Base-by-base conservation (phyloP, 2,797 vertebrate genomes). In the Hoplostethus atlanticus region DNA sequence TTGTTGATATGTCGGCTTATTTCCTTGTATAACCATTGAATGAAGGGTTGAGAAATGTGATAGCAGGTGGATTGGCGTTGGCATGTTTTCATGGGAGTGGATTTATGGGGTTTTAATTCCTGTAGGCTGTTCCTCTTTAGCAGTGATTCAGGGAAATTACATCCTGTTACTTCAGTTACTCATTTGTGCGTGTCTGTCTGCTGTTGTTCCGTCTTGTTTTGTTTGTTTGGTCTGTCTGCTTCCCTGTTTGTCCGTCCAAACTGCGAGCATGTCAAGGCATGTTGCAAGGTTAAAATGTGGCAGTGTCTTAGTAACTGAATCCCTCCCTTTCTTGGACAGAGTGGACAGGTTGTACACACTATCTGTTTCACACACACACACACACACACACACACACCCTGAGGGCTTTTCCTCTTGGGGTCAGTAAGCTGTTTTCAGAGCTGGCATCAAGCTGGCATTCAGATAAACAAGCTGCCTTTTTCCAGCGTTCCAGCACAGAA, bases 1-100 rank as follows among this genome's bases (percentile, higher is more conserved):
- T 77, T 89, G 75, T 84, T 86, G 79, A 87, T 73, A 71, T 13
- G 47, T 30, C 64, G 31, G 59, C 30, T 38, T 21, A 17, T 71
- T 72, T 63, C 40, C 54, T 28, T 15, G 38, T 64, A 0, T 28
- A 63, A 50, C 11, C 46, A 28, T 1, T 66, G 21, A 62, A 42
- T 38, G 7, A 58, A 50, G 56, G 34, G 17, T 52, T 53, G 15
- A 64, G 48, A 21, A 28, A 28, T 28, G 28, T 28, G 65, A 38
- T 40, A 31, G 47, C 61, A 81, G 78, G 73, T 38, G 1, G 11
- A 51, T 60, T 55, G 11, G 13, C 52, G 51, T 38, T 4, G 30
- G 2, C 40, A 8, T 67, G 59, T 68, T 77, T 67, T 71, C 6
- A 2, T 64, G 10, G 44, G 10, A 2, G 6, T 50, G 63, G 65